Evolutionary conservation across 2,113 vertebrate genomes (phyloP).

Genomic region (Aegithalos caudatus): DNA sequence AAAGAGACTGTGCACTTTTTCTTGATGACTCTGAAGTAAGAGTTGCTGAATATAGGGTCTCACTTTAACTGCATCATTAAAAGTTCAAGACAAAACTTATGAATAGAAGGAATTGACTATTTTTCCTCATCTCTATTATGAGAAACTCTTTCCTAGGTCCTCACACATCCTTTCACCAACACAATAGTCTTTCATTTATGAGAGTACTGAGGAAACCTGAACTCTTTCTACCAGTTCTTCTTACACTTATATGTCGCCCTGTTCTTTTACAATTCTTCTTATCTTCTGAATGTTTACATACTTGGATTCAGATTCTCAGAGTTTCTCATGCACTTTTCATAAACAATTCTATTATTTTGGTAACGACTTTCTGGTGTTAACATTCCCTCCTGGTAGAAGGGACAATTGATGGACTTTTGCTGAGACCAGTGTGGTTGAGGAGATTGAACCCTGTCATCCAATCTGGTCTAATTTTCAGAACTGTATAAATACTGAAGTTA

Average conservation of each 20-base stretch:
- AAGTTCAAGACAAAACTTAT: not conserved
- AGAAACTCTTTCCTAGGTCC: not conserved
- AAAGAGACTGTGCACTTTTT: not conserved
- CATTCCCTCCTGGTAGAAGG: no score
- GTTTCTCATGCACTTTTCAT: no score
- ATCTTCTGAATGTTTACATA: no score
- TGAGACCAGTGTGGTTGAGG: no score
- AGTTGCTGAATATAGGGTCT: not conserved
- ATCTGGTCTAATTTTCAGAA: no score
- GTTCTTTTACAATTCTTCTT: no score
- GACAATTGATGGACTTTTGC: no score
- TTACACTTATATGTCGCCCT: accelerated
- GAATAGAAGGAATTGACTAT: not conserved
- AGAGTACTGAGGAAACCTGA: not conserved
- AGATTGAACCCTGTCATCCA: no score
- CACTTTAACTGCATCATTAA: not conserved
- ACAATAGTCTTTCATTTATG: not conserved
- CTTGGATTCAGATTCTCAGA: no score
- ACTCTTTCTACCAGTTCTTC: not conserved
- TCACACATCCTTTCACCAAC: not conserved
- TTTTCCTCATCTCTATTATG: not conserved
- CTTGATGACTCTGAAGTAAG: not conserved
- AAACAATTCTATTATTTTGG: no score
- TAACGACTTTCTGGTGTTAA: no score
- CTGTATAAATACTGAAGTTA: no score